Evolutionary conservation across 2,888 invertebrate species (phyloP).

Genomic region (Cosmia trapezina): DNA sequence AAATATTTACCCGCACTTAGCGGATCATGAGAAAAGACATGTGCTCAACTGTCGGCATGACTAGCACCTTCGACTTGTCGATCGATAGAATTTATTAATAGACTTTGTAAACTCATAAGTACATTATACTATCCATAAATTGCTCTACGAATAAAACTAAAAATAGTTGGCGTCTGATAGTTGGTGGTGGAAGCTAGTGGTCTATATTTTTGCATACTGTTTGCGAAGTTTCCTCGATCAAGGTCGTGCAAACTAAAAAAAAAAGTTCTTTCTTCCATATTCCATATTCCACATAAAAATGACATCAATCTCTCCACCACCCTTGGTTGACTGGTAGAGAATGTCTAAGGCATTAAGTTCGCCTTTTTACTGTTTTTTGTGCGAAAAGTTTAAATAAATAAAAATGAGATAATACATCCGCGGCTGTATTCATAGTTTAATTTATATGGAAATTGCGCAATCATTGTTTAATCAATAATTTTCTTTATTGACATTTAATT

Average conservation of each 20-base stretch:
- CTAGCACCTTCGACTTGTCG: slow-evolving; percentile 21
- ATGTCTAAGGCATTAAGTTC: no score
- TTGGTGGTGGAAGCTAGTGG: not conserved
- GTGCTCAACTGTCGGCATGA: slow-evolving; percentile 27
- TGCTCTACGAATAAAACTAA: slow-evolving; percentile 1
- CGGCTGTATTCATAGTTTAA: not conserved
- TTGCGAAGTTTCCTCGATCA: no score
- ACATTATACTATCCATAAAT: slow-evolving; percentile 7
- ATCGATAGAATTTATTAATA: slow-evolving; percentile 56
- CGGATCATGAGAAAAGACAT: slow-evolving; percentile 51
- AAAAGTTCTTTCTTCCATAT: no score
- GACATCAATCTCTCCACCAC: no score
- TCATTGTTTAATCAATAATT: slow-evolving; percentile 36
- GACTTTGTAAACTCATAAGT: slow-evolving; percentile 33
- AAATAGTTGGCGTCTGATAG: slow-evolving; percentile 11
- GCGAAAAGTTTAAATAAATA: no score
- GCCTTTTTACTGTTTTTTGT: no score
- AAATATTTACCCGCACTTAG: slow-evolving; percentile 43
- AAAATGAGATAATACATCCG: no score
- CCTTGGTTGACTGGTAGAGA: no score
- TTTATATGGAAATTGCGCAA: not conserved
- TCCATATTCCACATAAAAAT: no score
- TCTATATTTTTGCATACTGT: no score
- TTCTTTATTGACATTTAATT: slow-evolving; percentile 30
- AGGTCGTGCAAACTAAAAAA: no score